Percentiles rank a stretch among this genome's conserved stretches.
Evolutionary conservation across 2,113 vertebrate genomes (phyloP).

Genomic region (Oncorhynchus clarkii): DNA sequence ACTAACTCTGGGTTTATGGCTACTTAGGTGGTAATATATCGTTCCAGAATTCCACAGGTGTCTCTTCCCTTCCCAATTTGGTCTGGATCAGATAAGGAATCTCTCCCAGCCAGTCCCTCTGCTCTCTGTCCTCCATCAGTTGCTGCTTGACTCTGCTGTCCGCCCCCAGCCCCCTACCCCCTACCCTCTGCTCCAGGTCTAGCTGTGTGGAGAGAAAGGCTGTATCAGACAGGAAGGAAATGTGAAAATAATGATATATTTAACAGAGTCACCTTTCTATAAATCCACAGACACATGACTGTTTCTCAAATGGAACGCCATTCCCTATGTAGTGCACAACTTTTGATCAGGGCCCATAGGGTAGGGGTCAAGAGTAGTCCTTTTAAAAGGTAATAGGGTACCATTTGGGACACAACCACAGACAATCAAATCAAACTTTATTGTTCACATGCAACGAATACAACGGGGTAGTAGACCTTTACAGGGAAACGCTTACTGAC

Average conservation of each 20-base stretch:
- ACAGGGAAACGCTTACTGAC: too few species aligned
- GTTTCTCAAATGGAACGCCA: too few species aligned
- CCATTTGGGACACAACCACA: neutral
- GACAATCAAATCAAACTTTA: neutral
- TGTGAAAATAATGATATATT: conserved; percentile 59
- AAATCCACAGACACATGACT: conserved; percentile 16
- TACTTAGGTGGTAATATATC: conserved; percentile 69
- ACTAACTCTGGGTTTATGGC: conserved; percentile 51
- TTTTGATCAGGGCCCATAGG: too few species aligned
- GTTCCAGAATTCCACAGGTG: conserved; percentile 66
- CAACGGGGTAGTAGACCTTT: too few species aligned
- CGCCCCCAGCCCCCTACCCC: neutral
- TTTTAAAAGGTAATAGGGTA: too few species aligned
- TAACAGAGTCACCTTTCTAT: conserved; percentile 21
- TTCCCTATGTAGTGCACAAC: too few species aligned
- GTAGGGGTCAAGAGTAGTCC: too few species aligned
- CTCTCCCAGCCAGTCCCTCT: neutral
- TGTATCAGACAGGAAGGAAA: conserved; percentile 44
- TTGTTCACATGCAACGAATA: too few species aligned
- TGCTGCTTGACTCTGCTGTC: neutral
- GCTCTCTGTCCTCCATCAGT: neutral
- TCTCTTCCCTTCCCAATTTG: conserved; percentile 54
- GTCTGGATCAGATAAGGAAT: conserved; percentile 73
- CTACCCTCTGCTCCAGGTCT: neutral
- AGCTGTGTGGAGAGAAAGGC: conserved; percentile 2